phyloP scores from a whole-genome alignment of 2,888 invertebrate species.

The Diaperis boleti region DNA sequence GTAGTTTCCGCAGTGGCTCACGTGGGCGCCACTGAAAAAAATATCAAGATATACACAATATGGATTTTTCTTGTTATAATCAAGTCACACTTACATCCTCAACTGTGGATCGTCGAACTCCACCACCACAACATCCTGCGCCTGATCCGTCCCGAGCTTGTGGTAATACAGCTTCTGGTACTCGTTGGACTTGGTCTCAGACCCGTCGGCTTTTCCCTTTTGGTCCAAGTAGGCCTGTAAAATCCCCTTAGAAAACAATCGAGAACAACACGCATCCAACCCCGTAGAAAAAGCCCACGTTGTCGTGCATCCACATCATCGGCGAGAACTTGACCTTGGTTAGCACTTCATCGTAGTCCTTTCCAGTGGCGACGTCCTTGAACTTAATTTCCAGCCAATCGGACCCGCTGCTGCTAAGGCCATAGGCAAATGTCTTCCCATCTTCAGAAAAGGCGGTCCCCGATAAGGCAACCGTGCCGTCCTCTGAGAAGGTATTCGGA shows the following conservation, averaged over 20 bases:
- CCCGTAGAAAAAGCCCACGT: conserved; percentile 94
- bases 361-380: conserved; percentile 80
- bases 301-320: conserved; percentile 95
- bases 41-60: background rate
- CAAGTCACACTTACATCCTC: conserved; percentile 84
- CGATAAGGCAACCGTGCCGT: conserved; percentile 88
- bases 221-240: conserved; percentile 81
- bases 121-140: conserved; percentile 86
- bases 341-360: conserved; percentile 90
- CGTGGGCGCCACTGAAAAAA: conserved; percentile 78
- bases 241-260: background rate
- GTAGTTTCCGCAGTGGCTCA: conserved; percentile 93
- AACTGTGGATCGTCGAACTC: conserved; percentile 95
- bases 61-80: no score
- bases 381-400: conserved; percentile 96
- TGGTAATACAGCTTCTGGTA: conserved; percentile 97
- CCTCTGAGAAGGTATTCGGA: conserved; percentile 91
- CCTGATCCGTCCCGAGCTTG: conserved; percentile 84
- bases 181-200: conserved; percentile 87
- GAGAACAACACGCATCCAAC: conserved; percentile 65
- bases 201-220: conserved; percentile 89
- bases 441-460: conserved; percentile 88
- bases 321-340: conserved; percentile 93
- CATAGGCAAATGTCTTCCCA: conserved; percentile 91
- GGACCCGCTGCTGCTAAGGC: conserved; percentile 91